Conservation (phyloP, 2,797 vertebrate genomes). For the Paratrypauchen microcephalus region DNA sequence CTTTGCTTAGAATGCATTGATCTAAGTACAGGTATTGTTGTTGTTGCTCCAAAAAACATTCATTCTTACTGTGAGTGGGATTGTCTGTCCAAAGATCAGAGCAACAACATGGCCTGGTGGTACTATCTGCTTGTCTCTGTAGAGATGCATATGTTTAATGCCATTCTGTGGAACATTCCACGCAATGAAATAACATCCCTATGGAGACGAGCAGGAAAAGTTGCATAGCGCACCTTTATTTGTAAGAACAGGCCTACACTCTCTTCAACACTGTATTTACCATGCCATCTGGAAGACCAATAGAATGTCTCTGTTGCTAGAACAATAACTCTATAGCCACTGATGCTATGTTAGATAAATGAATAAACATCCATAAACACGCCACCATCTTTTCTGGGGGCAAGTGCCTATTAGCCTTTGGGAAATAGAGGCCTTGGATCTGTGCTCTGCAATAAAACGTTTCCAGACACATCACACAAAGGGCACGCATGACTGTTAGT, state of each 20-base stretch:
- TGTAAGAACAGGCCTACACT: not conserved
- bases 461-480: conserved; percentile 1
- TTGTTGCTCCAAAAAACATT: no score
- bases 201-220: no score
- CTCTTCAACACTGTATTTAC: conserved; percentile 1
- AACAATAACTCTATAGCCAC: conserved; percentile 2
- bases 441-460: conserved; percentile 17
- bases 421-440: conserved; percentile 39
- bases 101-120: no score
- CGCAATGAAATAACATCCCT: no score
- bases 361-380: conserved; percentile 19
- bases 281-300: not conserved
- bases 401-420: conserved; percentile 45
- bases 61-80: no score
- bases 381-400: conserved; percentile 8
- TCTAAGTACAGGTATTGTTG: no score
- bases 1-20: no score
- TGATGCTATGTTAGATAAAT: conserved; percentile 24
- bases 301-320: not conserved
- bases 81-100: no score
- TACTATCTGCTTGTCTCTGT: no score
- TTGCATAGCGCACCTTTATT: no score
- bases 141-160: no score
- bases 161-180: no score
- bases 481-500: conserved; percentile 2